Evolutionary conservation across 2,797 vertebrate species (phyloP), one percentile per base, ranked within the genome.

Genomic region (Amphiprion clarkii): DNA sequence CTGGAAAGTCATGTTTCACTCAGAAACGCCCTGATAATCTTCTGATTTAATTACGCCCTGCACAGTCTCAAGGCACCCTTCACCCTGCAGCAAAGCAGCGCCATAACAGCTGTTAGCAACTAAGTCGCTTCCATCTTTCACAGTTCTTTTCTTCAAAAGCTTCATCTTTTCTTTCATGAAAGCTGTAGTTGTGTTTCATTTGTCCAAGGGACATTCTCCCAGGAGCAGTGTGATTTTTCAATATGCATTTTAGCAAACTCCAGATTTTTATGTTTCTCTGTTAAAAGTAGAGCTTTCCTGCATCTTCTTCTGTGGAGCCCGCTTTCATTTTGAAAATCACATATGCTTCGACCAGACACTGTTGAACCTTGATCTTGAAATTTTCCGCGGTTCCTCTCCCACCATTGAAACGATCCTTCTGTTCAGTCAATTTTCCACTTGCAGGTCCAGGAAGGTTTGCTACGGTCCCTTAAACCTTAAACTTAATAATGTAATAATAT

Each of bases 161-260:
- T n/a, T 23, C 4, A 19, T 44, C 23, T 19, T 52, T 46, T 40
- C 21, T 33, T 33, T 21, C 56, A 4, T 39, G 36, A 39, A 39
- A 39, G 10, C 40, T 56, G 8, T 69, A 25, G 55, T 39, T 63
- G 12, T 42, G 39, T 25, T 63, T 49, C 5, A 58, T 63, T 40
- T 62, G 27, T 42, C 49, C 56, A 68, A 68, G 49, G n/a, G 63
- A 66, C 54, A 55, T 11, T 51, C 9, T 44, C 52, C n/a, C 5
- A 39, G 56, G 36, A 48, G 1, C 56, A 61, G 23, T 4, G 13
- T 71, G 61, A 55, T 61, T 59, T 39, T 0, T 39, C 40, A 71
- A 71, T 19, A 40, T 21, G 14, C 16, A 42, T 71, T 55, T 31
- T 59, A 49, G 10, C 39, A 46, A 29, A 23, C 13, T 23, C 5